Base-by-base conservation (phyloP, 2,888 invertebrate genomes). In the Drosophila multiciliata region DNA sequence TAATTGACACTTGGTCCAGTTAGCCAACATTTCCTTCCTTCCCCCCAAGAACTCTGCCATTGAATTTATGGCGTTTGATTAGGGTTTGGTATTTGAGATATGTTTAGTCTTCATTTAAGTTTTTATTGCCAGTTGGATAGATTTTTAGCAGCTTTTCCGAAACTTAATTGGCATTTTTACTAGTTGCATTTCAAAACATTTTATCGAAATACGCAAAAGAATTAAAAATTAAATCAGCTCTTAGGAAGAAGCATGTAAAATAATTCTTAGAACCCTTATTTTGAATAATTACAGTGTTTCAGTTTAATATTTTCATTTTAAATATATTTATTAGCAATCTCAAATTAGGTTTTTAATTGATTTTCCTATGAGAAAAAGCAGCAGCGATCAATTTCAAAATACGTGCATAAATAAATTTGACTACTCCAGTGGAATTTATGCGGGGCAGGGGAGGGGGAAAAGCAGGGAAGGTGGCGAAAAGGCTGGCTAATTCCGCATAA, bases 1-100 rank as follows among this genome's bases (percentile, higher is more conserved):
- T 87, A 87, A 87, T 87, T 87, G 87, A 88, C 87, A 87, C 87
- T 87, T 81, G 78, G 80, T 78, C 70, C 71, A 76, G 80, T 70
- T 79, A 60, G 66, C 53, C 66, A 65, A 36, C 71, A 62, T 60
- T 65, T 65, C 61, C 52, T 55, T 42, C 29, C 52, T 64, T 64
- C 15, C 8, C 23, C n/a, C 23, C 23, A 8, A 23, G 5, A 23
- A 4, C 23, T 15, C 45, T 45, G 45, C 23, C 45, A 23, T 23
- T 23, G 23, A 45, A 45, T 45, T 45, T 45, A 45, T 45, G 23
- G 45, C 23, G 8, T 15, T 45, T 45, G 45, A 45, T 45, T 45
- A 23, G 15, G 4, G 45, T 15, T 45, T 45, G 15, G 23, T 8
- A 3, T 45, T 45, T 45, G 8, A 45, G 20, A 45, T 23, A 23